A percentile compares a stretch with the other conserved stretches of the same genome.
phyloP scores from a whole-genome alignment of 2,797 vertebrate genomes.

The Anguilla megastoma region DNA sequence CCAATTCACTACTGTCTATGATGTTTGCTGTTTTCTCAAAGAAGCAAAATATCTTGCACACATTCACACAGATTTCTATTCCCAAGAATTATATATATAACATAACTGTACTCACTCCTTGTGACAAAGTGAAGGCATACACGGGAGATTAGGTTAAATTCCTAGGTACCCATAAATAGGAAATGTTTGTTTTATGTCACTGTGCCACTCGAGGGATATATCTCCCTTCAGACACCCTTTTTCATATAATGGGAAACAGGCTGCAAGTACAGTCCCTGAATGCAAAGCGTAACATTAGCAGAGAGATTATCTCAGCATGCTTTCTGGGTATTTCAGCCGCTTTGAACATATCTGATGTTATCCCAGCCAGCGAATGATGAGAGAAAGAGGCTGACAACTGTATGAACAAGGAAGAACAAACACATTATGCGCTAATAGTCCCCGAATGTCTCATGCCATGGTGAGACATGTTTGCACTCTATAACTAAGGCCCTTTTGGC shows the following conservation, averaged over 20 bases:
- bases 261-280: not conserved
- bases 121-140: not conserved
- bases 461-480: constrained; percentile 36
- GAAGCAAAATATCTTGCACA: not conserved
- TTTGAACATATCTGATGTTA: not conserved
- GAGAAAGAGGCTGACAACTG: not conserved
- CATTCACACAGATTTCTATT: not conserved
- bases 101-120: not conserved
- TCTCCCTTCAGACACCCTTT: constrained; percentile 3
- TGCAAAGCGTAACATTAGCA: not conserved
- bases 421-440: constrained; percentile 40
- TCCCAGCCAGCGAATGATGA: constrained; percentile 8
- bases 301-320: not conserved
- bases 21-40: not conserved
- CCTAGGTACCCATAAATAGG: not conserved
- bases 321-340: not conserved
- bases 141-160: not conserved
- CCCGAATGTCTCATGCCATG: not conserved
- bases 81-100: not conserved
- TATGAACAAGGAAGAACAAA: constrained; percentile 31
- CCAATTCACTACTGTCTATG: not conserved
- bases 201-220: not conserved
- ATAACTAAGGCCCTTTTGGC: constrained; percentile 31
- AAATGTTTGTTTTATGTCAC: not conserved
- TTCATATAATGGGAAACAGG: not conserved